Conservation (phyloP, 1,140 invertebrate species). For the Subanguina moxae region DNA sequence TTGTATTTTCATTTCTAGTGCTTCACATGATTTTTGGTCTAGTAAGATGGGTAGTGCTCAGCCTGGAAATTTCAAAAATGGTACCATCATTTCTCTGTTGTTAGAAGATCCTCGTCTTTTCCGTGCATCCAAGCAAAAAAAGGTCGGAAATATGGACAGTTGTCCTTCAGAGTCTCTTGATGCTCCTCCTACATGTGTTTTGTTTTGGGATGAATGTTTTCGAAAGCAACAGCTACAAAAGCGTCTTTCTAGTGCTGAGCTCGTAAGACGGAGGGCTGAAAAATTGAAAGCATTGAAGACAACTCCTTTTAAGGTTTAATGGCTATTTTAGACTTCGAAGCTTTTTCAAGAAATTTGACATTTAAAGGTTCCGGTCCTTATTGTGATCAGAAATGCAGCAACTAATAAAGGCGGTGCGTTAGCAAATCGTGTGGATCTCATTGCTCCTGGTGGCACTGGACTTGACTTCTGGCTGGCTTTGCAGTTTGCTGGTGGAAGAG, state of each 20-base stretch:
- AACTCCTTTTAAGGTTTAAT: constrained; percentile 26
- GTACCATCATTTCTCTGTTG: constrained; percentile 15
- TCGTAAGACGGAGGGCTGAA: constrained; percentile 6
- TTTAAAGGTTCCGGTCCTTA: constrained; percentile 26
- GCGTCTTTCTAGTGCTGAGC: constrained; percentile 16
- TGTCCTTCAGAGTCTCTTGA: neutral
- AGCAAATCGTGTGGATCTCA: constrained; percentile 21
- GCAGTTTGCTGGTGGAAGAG: constrained; percentile 14
- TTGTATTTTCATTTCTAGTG: constrained; percentile 13
- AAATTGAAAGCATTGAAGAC: constrained; percentile 5
- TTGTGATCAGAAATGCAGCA: constrained; percentile 7
- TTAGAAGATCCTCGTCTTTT: constrained; percentile 32
- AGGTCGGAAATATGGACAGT: neutral
- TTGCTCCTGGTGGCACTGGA: constrained; percentile 10
- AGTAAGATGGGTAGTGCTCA: neutral
- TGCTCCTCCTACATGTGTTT: neutral
- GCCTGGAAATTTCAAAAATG: constrained; percentile 22
- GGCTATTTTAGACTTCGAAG: neutral
- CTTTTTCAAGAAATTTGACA: neutral
- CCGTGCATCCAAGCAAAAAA: constrained; percentile 1
- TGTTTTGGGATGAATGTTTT: constrained; percentile 22
- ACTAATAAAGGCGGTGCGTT: neutral
- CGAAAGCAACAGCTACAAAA: constrained; percentile 15
- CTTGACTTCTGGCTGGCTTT: constrained; percentile 30
- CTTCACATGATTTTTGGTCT: constrained; percentile 18